Percentiles rank a stretch among this genome's conserved stretches.
Evolutionary conservation across 2,797 vertebrate genomes (phyloP).

Genomic region (Labroides dimidiatus): DNA sequence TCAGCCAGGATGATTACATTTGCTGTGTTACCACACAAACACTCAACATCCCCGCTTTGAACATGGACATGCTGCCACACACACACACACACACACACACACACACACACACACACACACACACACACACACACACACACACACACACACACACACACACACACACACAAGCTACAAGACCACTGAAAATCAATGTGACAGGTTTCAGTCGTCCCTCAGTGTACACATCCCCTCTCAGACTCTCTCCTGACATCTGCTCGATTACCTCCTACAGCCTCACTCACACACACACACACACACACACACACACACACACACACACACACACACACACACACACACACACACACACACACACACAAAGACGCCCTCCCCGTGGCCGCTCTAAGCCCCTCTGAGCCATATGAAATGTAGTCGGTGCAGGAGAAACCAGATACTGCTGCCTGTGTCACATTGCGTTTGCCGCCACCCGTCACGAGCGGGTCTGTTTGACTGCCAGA

Average conservation of each 20-base stretch:
- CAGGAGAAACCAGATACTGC: constrained; percentile 82
- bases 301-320: too few species aligned
- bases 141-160: constrained; percentile 32
- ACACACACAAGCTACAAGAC: constrained; percentile 45
- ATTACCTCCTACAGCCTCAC: constrained; percentile 78
- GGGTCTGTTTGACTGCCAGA: constrained; percentile 77
- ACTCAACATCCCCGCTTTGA: constrained; percentile 46
- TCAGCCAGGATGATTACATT: constrained; percentile 50
- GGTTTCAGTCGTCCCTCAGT: constrained; percentile 83
- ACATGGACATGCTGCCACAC: constrained; percentile 47
- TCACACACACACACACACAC: constrained; percentile 32
- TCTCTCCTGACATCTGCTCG: constrained; percentile 83
- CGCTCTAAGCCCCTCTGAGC: constrained; percentile 82
- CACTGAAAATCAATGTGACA: constrained; percentile 83
- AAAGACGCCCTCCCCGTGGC: constrained; percentile 64
- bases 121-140: constrained; percentile 32
- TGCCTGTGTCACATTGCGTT: constrained; percentile 83
- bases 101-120: constrained; percentile 27
- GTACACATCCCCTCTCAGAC: constrained; percentile 80
- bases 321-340: constrained; percentile 38
- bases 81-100: constrained; percentile 28
- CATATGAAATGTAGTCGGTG: constrained; percentile 81
- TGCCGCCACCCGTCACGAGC: constrained; percentile 74
- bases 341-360: constrained; percentile 44
- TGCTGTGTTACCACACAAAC: constrained; percentile 45